Evolutionary conservation across 2,113 vertebrate species (phyloP), one percentile per base, ranked within the genome.

Genomic region (Galemys pyrenaicus): DNA sequence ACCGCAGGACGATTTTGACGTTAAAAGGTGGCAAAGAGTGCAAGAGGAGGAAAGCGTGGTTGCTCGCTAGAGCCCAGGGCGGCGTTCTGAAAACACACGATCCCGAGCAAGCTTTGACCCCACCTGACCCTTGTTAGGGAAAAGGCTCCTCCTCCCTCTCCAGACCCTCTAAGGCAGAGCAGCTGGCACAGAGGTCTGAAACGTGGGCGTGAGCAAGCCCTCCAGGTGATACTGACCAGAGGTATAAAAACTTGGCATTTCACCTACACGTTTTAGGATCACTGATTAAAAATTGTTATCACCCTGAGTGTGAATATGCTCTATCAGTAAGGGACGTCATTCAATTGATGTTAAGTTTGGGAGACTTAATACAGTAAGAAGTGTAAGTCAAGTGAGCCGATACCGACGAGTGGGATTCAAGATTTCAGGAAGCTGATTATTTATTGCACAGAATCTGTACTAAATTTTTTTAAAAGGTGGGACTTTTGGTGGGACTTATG

Each of bases 41-140:
- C 12, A 30, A n/a, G 32, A 4, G 0, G 12, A 35, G 22, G 26
- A 49, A 37, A 65, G 7, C 30, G 2, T 12, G 1, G 2, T 0
- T 19, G 4, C 15, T 15, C n/a, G 9, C 11, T 30, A n/a, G 4
- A 2, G 0, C 0, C n/a, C 26, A 0, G 6, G 28, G 49, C 26
- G 9, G 4, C 4, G 28, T 32, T 70, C 24, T 56, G 17, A 62
- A 64, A 22, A 12, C 11, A 1, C 16, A 32, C 20, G 26, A 22
- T 8, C 15, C 20, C 12, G 9, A 68, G 28, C 6, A 5, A 30
- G 10, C 88, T 37, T 39, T 19, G 35, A 1, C 0, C 16, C 37
- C n/a, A 82, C 17, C 56, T 82, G 51, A 51, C 85, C 30, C 37
- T 51, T 73, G 17, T 51, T 41, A 81, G 16, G 51, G 37, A 51